Base-by-base conservation (phyloP, 1,140 invertebrate genomes). In the Notospermus geniculatus region DNA sequence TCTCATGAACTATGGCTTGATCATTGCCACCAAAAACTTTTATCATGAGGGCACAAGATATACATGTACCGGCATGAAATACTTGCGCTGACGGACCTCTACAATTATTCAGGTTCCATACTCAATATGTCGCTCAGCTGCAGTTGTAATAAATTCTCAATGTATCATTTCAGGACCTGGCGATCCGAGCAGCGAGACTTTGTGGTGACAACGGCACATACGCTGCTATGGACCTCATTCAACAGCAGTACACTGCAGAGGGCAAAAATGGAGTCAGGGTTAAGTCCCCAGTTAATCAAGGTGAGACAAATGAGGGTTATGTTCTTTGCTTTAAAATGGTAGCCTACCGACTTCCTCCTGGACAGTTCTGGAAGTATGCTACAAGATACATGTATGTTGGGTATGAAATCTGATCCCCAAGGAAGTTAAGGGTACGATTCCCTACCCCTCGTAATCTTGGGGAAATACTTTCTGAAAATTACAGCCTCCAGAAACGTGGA, bases 91-190 rank as follows among this genome's bases (percentile, higher is more conserved):
- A 43, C 11, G 5, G 5, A 50, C 5, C 4, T 50, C 46, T 7
- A n/a, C 25, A 50, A 7, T 7, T 4, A n/a, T 9, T 50, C 5
- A 50, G n/a, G 4, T n/a, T 50, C n/a, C 4, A 7, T 19, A 50
- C 4, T n/a, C 9, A 7, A 5, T 5, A n/a, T 9, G 5, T 7
- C n/a, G 4, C n/a, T 50, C 4, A 9, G 4, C 9, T n/a, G 5
- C n/a, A 9, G n/a, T 50, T 7, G 4, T n/a, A 5, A 50, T 7
- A 5, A 50, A 50, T 7, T n/a, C n/a, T 36, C 15, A n/a, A 50
- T 23, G n/a, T 50, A 27, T 50, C 39, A 43, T 68, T 72, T 11
- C 64, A 72, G 71, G 71, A 72, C 28, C 62, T 72, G 13, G 70
- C 68, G 27, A 61, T 53, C 29, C 45, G 60, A 30, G 68, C 66